Base-by-base conservation (phyloP, 2,888 invertebrate species). In the Bruchidius siliquastri region DNA sequence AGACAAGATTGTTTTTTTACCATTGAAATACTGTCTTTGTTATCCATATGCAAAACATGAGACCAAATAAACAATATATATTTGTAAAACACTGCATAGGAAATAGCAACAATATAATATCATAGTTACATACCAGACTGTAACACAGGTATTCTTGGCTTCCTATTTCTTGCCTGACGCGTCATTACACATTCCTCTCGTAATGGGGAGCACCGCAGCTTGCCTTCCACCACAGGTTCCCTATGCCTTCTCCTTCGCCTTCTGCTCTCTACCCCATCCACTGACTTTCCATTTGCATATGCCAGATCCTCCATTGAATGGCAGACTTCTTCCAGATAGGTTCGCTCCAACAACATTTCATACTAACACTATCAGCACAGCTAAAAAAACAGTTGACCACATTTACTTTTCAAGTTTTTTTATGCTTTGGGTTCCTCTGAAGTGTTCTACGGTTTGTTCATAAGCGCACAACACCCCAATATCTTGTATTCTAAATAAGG, bases 141-240 rank as follows among this genome's bases (percentile, higher is more conserved):
- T 77, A 88, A 86, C 70, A 82, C 80, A 77, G 82, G 83, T 76
- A 84, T 81, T 76, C 84, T 81, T 75, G 83, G 82, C 72, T 83
- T 81, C 71, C 82, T 80, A 22, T 81, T 82, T 71, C 78, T 77
- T 21, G 86, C 84, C 81, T 85, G 85, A 71, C 83, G 83, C 72
- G 83, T 83, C 83, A 84, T 83, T 77, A 77, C 83, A 79, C 79
- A 78, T 77, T 80, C 81, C 76, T 82, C 79, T 77, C 73, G 66
- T 71, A 74, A 71, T 68, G 49, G 49, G 49, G 49, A 49, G 18
- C 13, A 49, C 18, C 49, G 69, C 73, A 74, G 74, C 74, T 71
- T 79, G 74, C 13, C 49, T 49, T 49, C 49, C 18, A 49, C 10
- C 8, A 13, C 49, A 13, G 49, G 49, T 49, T 49, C 49, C 49